These are phyloP conservation scores for Pachypeltis micranthus DNA, from an alignment of 1,140 invertebrate genomes.

Conservation along the genomic window DNA sequence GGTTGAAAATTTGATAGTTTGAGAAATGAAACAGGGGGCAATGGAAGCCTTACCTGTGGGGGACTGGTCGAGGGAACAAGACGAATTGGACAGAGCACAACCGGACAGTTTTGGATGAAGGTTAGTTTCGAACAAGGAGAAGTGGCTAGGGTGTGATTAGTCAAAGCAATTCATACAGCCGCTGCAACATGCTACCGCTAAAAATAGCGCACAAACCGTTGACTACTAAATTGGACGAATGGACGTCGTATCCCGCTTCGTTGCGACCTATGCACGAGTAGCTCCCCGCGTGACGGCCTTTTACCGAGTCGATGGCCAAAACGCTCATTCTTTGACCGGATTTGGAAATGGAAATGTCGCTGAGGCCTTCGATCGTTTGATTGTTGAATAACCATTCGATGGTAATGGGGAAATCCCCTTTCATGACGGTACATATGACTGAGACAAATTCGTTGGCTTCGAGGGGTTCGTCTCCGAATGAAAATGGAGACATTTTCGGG, in stretches of 20 bases:
- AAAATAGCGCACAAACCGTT: slow-evolving; percentile 23
- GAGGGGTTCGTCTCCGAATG: slow-evolving; percentile 47
- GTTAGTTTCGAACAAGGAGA: no score
- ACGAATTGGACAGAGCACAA: no score
- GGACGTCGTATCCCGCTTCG: slow-evolving; percentile 43
- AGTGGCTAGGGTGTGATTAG: no score
- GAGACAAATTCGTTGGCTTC: slow-evolving; percentile 31
- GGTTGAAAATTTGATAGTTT: no score
- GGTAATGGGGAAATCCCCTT: slow-evolving; percentile 55
- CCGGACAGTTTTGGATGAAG: no score
- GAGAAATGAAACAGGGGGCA: no score
- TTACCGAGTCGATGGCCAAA: slow-evolving; percentile 37
- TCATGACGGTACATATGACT: slow-evolving; percentile 57
- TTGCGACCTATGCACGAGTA: slow-evolving; percentile 57
- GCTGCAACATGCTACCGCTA: no score
- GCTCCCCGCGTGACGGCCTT: slow-evolving; percentile 43
- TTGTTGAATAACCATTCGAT: slow-evolving; percentile 55
- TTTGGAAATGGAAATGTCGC: slow-evolving; percentile 49
- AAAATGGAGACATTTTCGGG: slow-evolving; percentile 48
- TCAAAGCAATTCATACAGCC: no score
- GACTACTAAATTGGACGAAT: slow-evolving; percentile 25
- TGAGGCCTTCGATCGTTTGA: slow-evolving; percentile 18
- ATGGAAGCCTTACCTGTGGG: no score
- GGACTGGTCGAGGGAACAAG: no score
- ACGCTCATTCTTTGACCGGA: slow-evolving; percentile 47